Base-by-base conservation (phyloP, 2,797 vertebrate species). In the Ciconia nigra region DNA sequence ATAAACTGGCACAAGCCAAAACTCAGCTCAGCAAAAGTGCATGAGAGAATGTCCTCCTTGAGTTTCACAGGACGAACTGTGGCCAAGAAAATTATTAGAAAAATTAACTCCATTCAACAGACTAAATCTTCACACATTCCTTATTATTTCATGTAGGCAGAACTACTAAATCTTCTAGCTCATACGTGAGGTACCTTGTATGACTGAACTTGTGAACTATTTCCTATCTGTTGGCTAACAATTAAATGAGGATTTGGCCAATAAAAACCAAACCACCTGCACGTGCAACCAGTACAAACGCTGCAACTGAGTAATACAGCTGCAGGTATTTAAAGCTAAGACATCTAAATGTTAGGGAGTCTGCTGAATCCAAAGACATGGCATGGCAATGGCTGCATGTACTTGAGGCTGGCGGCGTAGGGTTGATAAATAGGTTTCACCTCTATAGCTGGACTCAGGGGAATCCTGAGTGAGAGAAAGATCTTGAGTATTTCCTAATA, bases 1-100 rank as follows among this genome's bases (percentile, higher is more conserved):
- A 99, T 98, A 96, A 99, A 99, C 97, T 99, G 99, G 88, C 99
- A 99, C 95, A 99, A 98, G 35, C 99, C 99, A 86, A 99, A 99
- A 97, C 99, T 99, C 92, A 99, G 98, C 97, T 99, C 99, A 41
- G 99, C 98, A 31, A 99, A 99, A 96, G 98, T 99, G 97, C 99
- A 99, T 14, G 98, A 98, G 18, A 99, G 98, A 89, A 99, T 97
- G 69, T 99, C 99, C 97, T 99, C 99, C 97, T 99, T 99, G 81
- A 99, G 95, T 70, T 99, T 99, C 93, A 99, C 94, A 84, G 98
- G 98, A 58, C 98, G 99, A 6, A 98, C 99, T 99, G 98, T 9
- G 29, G 39, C 46, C 28, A 33, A 82, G 76, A 93, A 78, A 89
- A 88, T 46, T 0, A 91, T 44, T 4, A 47, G 51, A 77, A 91